Conservation (phyloP, 2,888 invertebrate species). For the Cenopis cana region DNA sequence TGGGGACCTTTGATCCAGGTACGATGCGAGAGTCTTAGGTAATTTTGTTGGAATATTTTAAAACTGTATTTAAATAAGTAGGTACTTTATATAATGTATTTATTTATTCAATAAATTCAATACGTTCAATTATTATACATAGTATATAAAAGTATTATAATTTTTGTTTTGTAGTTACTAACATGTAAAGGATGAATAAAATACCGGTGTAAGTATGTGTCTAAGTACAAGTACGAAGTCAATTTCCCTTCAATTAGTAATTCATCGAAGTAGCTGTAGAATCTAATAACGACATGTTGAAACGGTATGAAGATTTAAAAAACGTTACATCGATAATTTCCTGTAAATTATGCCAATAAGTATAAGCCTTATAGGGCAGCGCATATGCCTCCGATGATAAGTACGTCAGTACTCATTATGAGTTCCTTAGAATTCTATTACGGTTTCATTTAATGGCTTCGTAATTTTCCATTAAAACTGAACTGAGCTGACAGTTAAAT, state of each 20-base stretch:
- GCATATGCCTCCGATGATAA: conserved; percentile 21
- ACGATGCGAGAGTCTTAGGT: too few species aligned
- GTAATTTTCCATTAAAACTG: conserved; percentile 17
- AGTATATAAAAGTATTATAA: too few species aligned
- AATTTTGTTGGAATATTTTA: too few species aligned
- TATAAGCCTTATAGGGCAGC: conserved; percentile 22
- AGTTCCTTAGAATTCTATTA: conserved; percentile 32
- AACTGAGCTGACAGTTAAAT: conserved; percentile 6
- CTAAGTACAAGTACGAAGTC: not conserved
- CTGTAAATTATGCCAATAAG: conserved; percentile 3
- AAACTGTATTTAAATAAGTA: too few species aligned
- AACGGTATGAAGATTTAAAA: conserved; percentile 4
- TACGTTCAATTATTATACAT: too few species aligned
- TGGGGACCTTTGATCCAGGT: too few species aligned
- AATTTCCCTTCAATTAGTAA: not conserved
- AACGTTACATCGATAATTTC: conserved; percentile 4
- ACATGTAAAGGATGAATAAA: not conserved
- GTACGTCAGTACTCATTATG: conserved; percentile 36
- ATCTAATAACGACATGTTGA: not conserved
- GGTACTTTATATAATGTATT: too few species aligned
- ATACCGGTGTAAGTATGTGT: not conserved
- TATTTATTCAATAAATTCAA: too few species aligned
- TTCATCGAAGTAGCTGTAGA: conserved; percentile 15
- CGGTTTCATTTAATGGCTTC: conserved; percentile 13
- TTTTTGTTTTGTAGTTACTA: not conserved